phyloP scores from a whole-genome alignment of 2,888 invertebrate genomes.

The Phoronis australis region DNA sequence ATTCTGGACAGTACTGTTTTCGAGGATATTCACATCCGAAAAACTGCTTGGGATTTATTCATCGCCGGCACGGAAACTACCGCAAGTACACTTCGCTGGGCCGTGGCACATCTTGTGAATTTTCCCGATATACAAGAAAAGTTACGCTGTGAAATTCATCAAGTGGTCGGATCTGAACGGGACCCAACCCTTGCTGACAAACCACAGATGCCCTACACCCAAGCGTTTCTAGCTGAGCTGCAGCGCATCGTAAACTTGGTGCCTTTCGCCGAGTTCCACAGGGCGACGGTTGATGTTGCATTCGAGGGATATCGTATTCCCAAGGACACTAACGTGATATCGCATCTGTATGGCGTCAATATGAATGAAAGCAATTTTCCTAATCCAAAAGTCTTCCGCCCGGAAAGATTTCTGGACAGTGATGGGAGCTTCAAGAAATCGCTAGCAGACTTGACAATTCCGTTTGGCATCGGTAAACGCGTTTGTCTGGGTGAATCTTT shows the following conservation, averaged over 20 bases:
- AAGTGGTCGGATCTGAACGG: constrained; percentile 36
- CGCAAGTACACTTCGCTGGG: too few relatives aligned
- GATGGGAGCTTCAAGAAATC: too few relatives aligned
- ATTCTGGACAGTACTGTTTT: too few relatives aligned
- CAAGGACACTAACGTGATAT: constrained; percentile 11
- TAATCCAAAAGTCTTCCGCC: constrained; percentile 12
- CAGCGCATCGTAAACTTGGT: constrained; percentile 20
- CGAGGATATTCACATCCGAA: too few relatives aligned
- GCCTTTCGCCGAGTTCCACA: constrained; percentile 22
- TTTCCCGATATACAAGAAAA: constrained; percentile 66
- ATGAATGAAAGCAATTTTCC: constrained; percentile 9
- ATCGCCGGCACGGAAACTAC: too few relatives aligned
- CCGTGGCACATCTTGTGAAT: too few relatives aligned
- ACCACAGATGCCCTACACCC: constrained; percentile 13
- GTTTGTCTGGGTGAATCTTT: too few relatives aligned
- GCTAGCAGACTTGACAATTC: neutral
- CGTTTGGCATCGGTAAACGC: neutral
- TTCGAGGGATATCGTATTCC: constrained; percentile 26
- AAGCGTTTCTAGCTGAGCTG: constrained; percentile 22
- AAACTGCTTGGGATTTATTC: too few relatives aligned
- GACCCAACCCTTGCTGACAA: constrained; percentile 8
- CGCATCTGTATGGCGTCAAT: constrained; percentile 16
- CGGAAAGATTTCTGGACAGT: constrained; percentile 14
- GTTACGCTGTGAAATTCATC: constrained; percentile 50
- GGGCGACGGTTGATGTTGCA: constrained; percentile 15